phyloP scores from a whole-genome alignment of 2,113 vertebrate genomes.

The Alethe diademata region DNA sequence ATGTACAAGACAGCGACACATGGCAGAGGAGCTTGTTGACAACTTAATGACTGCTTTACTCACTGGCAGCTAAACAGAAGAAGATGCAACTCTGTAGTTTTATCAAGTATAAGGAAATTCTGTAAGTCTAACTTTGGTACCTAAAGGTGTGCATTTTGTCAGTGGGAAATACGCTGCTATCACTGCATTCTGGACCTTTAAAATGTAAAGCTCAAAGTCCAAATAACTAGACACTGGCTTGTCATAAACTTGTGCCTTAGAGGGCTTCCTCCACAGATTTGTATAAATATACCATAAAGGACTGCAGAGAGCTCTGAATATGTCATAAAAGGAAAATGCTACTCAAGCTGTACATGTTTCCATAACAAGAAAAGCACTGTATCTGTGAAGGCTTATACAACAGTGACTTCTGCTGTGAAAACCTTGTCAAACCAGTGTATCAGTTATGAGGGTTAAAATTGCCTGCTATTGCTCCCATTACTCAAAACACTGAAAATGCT shows the following conservation, averaged over 20 bases:
- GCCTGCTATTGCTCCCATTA: neutral
- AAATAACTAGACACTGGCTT: neutral
- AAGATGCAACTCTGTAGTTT: neutral
- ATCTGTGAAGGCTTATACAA: neutral
- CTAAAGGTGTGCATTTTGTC: neutral
- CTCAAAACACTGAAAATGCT: neutral
- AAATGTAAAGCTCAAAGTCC: neutral
- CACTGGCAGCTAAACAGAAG: neutral
- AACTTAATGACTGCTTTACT: neutral
- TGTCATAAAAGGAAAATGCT: neutral
- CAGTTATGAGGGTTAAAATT: neutral
- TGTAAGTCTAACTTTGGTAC: neutral
- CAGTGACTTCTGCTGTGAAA: constrained; percentile 45
- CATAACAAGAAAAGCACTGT: neutral
- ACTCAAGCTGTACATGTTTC: neutral
- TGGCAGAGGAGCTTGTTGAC: neutral
- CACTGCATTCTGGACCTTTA: neutral
- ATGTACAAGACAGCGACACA: constrained; percentile 32
- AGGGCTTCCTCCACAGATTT: neutral
- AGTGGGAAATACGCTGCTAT: neutral
- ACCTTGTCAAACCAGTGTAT: neutral
- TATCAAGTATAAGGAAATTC: neutral
- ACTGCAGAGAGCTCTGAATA: neutral
- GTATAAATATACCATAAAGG: neutral
- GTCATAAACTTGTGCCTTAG: neutral